Evolutionary conservation across 2,113 vertebrate genomes (phyloP), one percentile per base, ranked within the genome.

Genomic region (Numida meleagris): DNA sequence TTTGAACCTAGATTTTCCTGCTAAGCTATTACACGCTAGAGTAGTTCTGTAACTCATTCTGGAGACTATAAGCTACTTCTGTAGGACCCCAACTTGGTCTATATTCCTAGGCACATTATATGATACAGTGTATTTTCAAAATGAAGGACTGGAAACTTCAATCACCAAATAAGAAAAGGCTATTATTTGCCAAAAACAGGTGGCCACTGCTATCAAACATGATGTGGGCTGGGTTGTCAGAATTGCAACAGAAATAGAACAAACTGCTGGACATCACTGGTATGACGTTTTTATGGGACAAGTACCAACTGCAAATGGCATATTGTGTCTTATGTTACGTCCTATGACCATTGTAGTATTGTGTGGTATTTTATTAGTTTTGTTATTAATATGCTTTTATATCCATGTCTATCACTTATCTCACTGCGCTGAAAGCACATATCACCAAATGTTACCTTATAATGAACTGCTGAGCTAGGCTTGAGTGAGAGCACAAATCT

Each of bases 221-320:
- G 58, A 82, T 62, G 82, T 67, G 51, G 67, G 31, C 58, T 7
- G 29, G 67, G 48, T 70, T 66, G 62, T 68, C 58, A 85, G 79
- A 89, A 82, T 51, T 43, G 53, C 11, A 58, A 80, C 79, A 46
- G 72, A 92, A 96, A 93, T 86, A 95, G 94, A 90, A 89, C 51
- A 55, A 93, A 62, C 67, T 90, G 61, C 88, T 86, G 53, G 67
- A 48, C 27, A 63, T 80, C 79, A 43, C 1, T 70, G 88, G 67
- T n/a, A 45, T 70, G 86, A 43, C 1, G 8, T 57, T 93, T 93
- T 92, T 92, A 91, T 79, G 85, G 82, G 88, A 76, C 63, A 72
- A 9, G 33, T 9, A 8, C 38, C 71, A 91, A 59, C 86, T 93
- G 82, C 82, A 76, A 80, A 75, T 36, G 23, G 33, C 48, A 51